Percentiles rank a stretch among this genome's conserved stretches.
phyloP scores from a whole-genome alignment of 1,140 invertebrate genomes.

The Brachionus plicatilis region DNA sequence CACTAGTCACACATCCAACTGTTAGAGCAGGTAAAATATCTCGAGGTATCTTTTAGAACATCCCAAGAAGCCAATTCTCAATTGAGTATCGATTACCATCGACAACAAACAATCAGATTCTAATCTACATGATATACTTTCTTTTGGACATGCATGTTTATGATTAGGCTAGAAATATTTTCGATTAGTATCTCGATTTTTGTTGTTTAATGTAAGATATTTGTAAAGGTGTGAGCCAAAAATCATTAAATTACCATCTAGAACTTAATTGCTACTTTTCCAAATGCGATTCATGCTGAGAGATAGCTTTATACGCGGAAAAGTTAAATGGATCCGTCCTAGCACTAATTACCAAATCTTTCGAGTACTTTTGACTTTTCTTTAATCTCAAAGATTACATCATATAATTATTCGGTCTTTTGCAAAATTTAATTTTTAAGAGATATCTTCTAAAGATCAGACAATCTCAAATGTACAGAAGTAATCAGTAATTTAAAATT shows the following conservation, averaged over 20 bases:
- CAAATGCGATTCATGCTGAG: neutral
- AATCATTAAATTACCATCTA: neutral
- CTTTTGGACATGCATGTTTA: neutral
- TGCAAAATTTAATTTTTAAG: neutral
- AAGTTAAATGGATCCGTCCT: neutral
- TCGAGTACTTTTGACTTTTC: neutral
- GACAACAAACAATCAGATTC: neutral
- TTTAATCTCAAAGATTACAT: neutral
- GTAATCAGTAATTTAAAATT: neutral
- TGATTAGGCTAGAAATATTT: neutral
- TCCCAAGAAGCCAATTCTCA: neutral
- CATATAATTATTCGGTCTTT: neutral
- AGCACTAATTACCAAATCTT: neutral
- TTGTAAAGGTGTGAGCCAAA: neutral
- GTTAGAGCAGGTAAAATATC: neutral
- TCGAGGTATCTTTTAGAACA: neutral
- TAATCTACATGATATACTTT: conserved; percentile 9
- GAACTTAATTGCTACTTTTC: conserved; percentile 6
- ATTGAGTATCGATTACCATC: conserved; percentile 8
- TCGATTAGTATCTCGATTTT: neutral
- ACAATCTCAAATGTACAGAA: neutral
- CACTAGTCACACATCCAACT: neutral
- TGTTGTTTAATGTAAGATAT: neutral
- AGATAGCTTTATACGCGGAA: neutral
- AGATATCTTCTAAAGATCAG: neutral